Evolutionary conservation across 2,888 invertebrate species (phyloP).

Genomic region (Penaeus monodon): DNA sequence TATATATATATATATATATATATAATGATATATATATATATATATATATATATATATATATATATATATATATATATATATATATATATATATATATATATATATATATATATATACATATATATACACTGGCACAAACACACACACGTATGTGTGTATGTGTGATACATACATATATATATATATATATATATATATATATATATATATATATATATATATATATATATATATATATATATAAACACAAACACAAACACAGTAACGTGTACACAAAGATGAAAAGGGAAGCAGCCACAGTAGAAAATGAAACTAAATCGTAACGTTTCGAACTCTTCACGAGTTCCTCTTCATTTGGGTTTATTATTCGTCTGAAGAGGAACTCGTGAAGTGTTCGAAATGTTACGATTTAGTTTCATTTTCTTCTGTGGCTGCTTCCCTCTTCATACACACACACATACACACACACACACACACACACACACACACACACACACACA

Average conservation of each 20-base stretch:
- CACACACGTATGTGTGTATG: not conserved
- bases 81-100: not conserved
- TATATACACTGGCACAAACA: not conserved
- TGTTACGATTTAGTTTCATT: too few relatives aligned
- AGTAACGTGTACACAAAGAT: too few relatives aligned
- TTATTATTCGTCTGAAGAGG: too few relatives aligned
- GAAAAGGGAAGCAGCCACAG: too few relatives aligned
- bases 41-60: constrained; percentile 5
- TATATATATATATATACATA: not conserved
- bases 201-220: not conserved
- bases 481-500: too few relatives aligned
- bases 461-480: too few relatives aligned
- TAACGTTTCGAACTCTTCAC: too few relatives aligned
- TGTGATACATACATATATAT: not conserved
- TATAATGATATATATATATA: too few relatives aligned
- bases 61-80: constrained; percentile 11
- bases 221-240: not conserved
- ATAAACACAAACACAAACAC: not conserved
- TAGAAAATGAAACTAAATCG: too few relatives aligned
- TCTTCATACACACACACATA: not conserved
- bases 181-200: not conserved
- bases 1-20: not conserved
- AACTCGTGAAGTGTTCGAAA: too few relatives aligned
- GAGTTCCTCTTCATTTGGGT: too few relatives aligned
- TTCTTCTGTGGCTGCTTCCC: too few relatives aligned